Evolutionary conservation across 2,888 invertebrate genomes (phyloP), one percentile per base, ranked within the genome.

Genomic region (Alcis repandata): DNA sequence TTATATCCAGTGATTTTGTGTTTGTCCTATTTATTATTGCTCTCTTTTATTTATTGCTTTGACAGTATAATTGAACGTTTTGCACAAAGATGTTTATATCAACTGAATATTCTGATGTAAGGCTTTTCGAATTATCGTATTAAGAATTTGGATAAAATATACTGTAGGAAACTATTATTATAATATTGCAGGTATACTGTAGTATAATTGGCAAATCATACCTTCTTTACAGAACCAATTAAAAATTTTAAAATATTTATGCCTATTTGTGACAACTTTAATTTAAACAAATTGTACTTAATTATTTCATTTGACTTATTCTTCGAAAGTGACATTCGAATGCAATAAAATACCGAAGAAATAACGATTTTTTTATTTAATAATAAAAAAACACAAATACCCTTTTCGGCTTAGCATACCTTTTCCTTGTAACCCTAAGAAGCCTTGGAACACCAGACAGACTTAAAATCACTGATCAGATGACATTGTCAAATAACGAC

Each of bases 321-420:
- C 1, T 49, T 32, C 33, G 9, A 32, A 32, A 19, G 20, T 51
- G 2, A 36, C 36, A 32, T 48, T 38, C 8, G 36, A 51, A 51
- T 38, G 36, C 51, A 51, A 51, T 54, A 32, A 43, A 48, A 41
- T 33, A 60, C 51, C 36, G 6, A 53, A 53, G 45, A 38, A 53
- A 45, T 17, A 2, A 17, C 17, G 7, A n/a, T 46, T 22, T 46
- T 46, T 32, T 48, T 3, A 32, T 48, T 32, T 10, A 17, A 22
- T 3, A 15, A 15, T 41, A 15, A 6, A 13, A n/a, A n/a, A n/a
- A n/a, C n/a, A n/a, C n/a, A n/a, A n/a, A n/a, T n/a, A n/a, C n/a
- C n/a, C n/a, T n/a, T n/a, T n/a, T n/a, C n/a, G n/a, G n/a, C n/a
- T n/a, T n/a, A n/a, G n/a, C n/a, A n/a, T n/a, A n/a, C n/a, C n/a